Evolutionary conservation across 1,140 invertebrate species (phyloP).

Genomic region (Zaprionus inermis): DNA sequence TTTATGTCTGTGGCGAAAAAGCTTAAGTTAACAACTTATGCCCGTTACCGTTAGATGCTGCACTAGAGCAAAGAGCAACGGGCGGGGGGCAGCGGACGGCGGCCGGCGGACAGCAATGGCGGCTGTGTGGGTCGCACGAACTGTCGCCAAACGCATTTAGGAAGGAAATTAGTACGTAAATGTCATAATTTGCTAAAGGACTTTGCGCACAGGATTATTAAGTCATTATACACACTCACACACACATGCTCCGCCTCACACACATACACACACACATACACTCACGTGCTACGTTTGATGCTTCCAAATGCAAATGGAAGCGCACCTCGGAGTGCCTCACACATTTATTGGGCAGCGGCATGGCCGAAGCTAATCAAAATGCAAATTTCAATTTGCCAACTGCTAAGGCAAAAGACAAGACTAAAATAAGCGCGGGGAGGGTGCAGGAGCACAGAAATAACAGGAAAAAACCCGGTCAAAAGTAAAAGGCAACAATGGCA

Average conservation of each 20-base stretch:
- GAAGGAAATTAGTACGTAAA: constrained; percentile 80
- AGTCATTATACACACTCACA: constrained; percentile 63
- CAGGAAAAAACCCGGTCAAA: background rate
- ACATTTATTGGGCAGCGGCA: constrained; percentile 29
- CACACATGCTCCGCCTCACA: background rate
- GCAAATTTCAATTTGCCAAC: constrained; percentile 78
- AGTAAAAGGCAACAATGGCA: constrained; percentile 15
- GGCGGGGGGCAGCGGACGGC: background rate
- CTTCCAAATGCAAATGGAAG: constrained; percentile 56
- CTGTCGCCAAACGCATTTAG: constrained; percentile 69
- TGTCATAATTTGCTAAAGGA: constrained; percentile 78
- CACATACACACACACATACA: constrained; percentile 15
- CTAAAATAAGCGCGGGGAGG: constrained; percentile 13
- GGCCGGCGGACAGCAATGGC: too few relatives aligned
- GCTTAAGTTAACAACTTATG: constrained; percentile 81
- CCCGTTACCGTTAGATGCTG: constrained; percentile 33
- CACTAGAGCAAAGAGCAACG: background rate
- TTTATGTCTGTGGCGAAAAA: constrained; percentile 48
- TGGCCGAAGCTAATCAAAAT: constrained; percentile 69
- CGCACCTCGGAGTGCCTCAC: constrained; percentile 41
- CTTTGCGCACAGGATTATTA: constrained; percentile 73
- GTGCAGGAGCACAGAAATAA: constrained; percentile 23
- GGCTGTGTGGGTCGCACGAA: too few relatives aligned
- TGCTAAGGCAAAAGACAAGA: constrained; percentile 33
- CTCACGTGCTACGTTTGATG: constrained; percentile 17